Percentiles rank a stretch among this genome's conserved stretches.
phyloP scores from a whole-genome alignment of 2,113 vertebrate species.

The Manacus vitellinus region DNA sequence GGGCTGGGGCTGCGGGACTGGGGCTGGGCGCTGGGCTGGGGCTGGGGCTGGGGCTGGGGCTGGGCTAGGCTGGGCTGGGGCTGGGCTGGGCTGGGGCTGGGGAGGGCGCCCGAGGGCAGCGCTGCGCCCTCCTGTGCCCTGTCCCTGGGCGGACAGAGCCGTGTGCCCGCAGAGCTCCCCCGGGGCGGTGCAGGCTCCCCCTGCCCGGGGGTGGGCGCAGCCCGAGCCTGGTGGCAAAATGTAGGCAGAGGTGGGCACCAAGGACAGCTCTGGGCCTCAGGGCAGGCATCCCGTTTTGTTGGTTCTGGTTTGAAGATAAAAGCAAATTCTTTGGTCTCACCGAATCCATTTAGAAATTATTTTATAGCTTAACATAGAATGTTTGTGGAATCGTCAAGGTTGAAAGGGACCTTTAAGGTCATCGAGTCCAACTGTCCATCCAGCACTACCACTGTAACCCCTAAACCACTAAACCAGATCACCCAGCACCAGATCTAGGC shows the following conservation, averaged over 20 bases:
- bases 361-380: accelerated
- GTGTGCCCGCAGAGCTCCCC: accelerated
- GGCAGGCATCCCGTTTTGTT: background rate
- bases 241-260: background rate
- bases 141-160: accelerated
- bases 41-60: too few species aligned
- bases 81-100: too few species aligned
- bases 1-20: background rate
- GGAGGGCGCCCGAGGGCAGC: accelerated
- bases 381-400: too few species aligned
- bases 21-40: too few species aligned
- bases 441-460: background rate
- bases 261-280: background rate
- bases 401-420: background rate
- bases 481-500: background rate
- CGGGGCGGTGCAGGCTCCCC: accelerated
- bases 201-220: background rate
- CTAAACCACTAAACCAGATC: background rate
- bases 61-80: too few species aligned
- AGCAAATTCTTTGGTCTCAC: background rate
- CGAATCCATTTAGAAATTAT: background rate
- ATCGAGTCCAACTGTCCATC: background rate
- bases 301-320: background rate
- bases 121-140: accelerated
- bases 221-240: too few species aligned